These are phyloP conservation scores for Schrankia costaestrigalis DNA, from an alignment of 2,888 invertebrate genomes.

Conservation along the genomic window DNA sequence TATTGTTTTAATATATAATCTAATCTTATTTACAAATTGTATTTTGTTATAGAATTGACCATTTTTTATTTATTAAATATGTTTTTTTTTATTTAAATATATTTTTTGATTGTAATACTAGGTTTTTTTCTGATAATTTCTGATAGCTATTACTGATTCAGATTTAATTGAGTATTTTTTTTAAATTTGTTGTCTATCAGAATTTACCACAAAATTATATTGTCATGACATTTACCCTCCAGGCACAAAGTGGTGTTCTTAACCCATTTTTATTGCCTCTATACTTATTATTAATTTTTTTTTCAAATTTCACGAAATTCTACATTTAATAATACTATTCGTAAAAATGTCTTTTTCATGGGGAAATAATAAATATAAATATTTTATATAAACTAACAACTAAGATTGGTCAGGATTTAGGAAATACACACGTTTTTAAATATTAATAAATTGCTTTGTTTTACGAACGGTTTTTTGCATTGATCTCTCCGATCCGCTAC, in stretches of 20 bases:
- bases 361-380: constrained; percentile 76
- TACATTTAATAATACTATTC: constrained; percentile 80
- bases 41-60: constrained; percentile 73
- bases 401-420: constrained; percentile 77
- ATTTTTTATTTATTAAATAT: constrained; percentile 52
- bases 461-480: constrained; percentile 28
- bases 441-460: constrained; percentile 40
- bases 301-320: constrained; percentile 62
- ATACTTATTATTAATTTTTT: too few species aligned
- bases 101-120: constrained; percentile 49
- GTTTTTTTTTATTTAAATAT: constrained; percentile 59
- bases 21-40: constrained; percentile 72
- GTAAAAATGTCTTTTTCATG: constrained; percentile 79
- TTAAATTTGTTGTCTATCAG: constrained; percentile 32
- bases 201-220: constrained; percentile 57
- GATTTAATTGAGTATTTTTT: constrained; percentile 21
- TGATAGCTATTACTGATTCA: constrained; percentile 31
- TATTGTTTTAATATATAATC: constrained; percentile 60
- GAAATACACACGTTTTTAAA: constrained; percentile 65
- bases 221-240: constrained; percentile 58
- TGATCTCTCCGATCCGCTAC: background rate
- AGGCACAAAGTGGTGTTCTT: constrained; percentile 77
- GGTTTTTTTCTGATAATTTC: constrained; percentile 47
- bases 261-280: constrained; percentile 75
- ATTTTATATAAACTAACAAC: constrained; percentile 64